These are phyloP conservation scores for Acanthococcus lagerstroemiae DNA, from an alignment of 2,888 invertebrate species.

Conservation along the genomic window DNA sequence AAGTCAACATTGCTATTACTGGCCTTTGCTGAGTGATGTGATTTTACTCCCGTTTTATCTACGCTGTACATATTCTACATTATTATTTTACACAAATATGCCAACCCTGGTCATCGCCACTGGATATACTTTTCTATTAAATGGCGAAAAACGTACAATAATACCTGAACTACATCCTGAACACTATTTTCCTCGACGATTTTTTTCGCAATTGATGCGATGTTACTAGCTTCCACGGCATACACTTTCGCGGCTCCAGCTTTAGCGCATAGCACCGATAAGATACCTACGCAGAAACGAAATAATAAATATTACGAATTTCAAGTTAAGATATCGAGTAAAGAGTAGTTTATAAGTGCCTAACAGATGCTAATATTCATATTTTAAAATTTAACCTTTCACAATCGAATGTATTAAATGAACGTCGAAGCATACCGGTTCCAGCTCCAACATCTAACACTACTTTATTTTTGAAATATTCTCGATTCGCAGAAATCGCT, in stretches of 20 bases:
- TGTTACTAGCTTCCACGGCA: conserved; percentile 70
- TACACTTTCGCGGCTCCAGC: conserved; percentile 83
- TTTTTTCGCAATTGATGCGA: conserved; percentile 54
- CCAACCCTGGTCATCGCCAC: too few species aligned
- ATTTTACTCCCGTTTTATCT: too few species aligned
- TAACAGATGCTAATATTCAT: too few species aligned
- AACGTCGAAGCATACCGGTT: too few species aligned
- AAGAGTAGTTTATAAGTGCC: background rate
- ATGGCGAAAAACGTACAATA: too few species aligned
- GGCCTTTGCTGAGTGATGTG: too few species aligned
- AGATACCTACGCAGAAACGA: conserved; percentile 57
- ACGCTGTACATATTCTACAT: too few species aligned
- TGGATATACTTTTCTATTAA: too few species aligned
- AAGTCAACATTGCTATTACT: too few species aligned
- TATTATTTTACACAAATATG: too few species aligned
- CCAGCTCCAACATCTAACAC: conserved; percentile 82
- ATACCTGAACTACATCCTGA: conserved; percentile 55
- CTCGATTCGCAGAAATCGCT: conserved; percentile 60
- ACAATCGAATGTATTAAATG: too few species aligned
- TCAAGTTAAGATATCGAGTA: background rate
- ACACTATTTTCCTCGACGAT: conserved; percentile 61
- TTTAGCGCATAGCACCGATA: conserved; percentile 79
- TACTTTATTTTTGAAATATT: conserved; percentile 61
- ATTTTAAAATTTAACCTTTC: too few species aligned
- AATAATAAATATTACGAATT: background rate